Conservation (phyloP, 2,797 vertebrate species). For the Epinephelus malabaricus region DNA sequence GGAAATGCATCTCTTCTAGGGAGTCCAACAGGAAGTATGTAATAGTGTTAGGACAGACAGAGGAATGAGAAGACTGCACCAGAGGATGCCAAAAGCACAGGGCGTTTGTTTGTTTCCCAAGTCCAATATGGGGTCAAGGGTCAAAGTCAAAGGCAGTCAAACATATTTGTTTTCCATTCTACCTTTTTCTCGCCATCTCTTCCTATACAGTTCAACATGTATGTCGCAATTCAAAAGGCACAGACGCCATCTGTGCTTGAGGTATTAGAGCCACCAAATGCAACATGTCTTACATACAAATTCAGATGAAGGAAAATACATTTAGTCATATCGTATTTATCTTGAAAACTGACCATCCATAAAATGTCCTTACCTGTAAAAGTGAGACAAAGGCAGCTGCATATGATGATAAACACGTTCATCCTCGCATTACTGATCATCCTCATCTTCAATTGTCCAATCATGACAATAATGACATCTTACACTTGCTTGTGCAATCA, state of each 20-base stretch:
- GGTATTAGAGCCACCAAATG: background rate
- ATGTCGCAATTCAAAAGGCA: background rate
- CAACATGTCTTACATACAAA: background rate
- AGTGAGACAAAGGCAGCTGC: conserved; percentile 68
- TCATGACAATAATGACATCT: conserved; percentile 55
- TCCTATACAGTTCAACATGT: background rate
- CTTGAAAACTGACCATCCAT: background rate
- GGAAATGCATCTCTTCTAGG: background rate
- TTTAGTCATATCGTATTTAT: background rate
- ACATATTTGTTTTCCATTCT: background rate
- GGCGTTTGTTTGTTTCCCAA: conserved; percentile 35
- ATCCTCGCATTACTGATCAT: conserved; percentile 54
- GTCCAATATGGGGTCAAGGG: conserved; percentile 37
- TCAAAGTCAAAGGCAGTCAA: conserved; percentile 49
- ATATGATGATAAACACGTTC: conserved; percentile 64
- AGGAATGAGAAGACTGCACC: conserved; percentile 15
- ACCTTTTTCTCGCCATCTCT: background rate
- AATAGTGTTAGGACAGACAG: background rate
- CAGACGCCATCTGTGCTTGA: background rate
- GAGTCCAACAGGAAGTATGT: conserved; percentile 28
- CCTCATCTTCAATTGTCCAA: conserved; percentile 52
- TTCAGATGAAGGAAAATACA: background rate
- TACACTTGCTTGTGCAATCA: conserved; percentile 22
- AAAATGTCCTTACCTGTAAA: conserved; percentile 76
- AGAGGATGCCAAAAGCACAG: conserved; percentile 16